phyloP scores from a whole-genome alignment of 2,888 invertebrate genomes.

The Ennomos quercinarius region DNA sequence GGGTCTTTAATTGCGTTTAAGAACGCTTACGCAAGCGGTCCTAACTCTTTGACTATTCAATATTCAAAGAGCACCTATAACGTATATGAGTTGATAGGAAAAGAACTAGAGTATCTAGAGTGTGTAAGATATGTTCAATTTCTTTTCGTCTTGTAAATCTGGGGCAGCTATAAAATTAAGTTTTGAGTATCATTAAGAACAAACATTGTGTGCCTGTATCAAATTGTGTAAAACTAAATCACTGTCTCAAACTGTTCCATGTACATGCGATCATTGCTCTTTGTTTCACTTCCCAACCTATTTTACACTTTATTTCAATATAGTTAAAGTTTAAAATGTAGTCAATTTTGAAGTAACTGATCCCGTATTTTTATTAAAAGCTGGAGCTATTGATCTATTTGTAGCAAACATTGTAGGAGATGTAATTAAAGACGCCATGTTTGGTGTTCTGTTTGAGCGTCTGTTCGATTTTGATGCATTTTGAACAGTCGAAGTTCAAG shows the following conservation, averaged over 20 bases:
- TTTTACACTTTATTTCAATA: constrained; percentile 5
- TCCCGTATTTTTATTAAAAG: constrained; percentile 43
- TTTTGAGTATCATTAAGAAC: too few species aligned
- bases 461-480: constrained; percentile 32
- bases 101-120: too few species aligned
- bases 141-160: too few species aligned
- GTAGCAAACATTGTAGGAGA: constrained; percentile 52
- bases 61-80: too few species aligned
- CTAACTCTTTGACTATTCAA: too few species aligned
- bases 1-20: too few species aligned
- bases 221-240: constrained; percentile 12
- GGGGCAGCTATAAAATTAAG: too few species aligned
- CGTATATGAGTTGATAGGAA: too few species aligned
- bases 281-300: constrained; percentile 6
- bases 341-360: constrained; percentile 19
- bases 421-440: constrained; percentile 53
- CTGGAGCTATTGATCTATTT: constrained; percentile 58
- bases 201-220: constrained; percentile 2
- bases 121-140: too few species aligned
- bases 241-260: constrained; percentile 9
- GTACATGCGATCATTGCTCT: constrained; percentile 20
- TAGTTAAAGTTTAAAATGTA: constrained; percentile 5
- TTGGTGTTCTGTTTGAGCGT: constrained; percentile 39
- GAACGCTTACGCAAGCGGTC: too few species aligned
- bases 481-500: constrained; percentile 35